phyloP scores from a whole-genome alignment of 2,888 invertebrate genomes.

The Himalopsyche tibetana region DNA sequence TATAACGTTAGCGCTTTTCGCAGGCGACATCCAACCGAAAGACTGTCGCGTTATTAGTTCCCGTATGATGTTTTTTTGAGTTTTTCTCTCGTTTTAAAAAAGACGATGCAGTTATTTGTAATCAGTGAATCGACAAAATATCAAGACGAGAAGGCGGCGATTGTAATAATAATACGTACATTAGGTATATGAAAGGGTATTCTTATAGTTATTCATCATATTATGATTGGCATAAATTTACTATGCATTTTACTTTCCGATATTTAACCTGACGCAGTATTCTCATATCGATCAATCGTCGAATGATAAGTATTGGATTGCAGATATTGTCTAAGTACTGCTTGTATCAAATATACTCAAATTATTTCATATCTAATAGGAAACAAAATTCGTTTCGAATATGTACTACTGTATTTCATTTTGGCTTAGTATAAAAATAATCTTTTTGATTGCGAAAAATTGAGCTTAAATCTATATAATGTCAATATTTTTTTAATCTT shows the following conservation, averaged over 20 bases:
- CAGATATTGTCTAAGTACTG: constrained; percentile 19
- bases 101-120: constrained; percentile 18
- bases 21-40: background rate
- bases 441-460: constrained; percentile 36
- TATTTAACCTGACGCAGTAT: constrained; percentile 31
- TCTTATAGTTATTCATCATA: constrained; percentile 28
- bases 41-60: constrained; percentile 25
- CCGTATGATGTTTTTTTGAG: constrained; percentile 15
- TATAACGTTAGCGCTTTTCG: constrained; percentile 14
- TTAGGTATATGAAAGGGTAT: constrained; percentile 34
- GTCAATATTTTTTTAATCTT: constrained; percentile 32
- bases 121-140: background rate
- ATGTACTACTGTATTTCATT: background rate
- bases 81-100: constrained; percentile 12
- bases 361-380: constrained; percentile 12
- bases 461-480: constrained; percentile 43
- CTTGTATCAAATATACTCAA: background rate
- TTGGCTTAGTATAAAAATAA: constrained; percentile 13
- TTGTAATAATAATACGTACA: constrained; percentile 19
- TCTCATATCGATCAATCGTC: constrained; percentile 19
- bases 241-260: constrained; percentile 11
- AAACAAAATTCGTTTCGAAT: constrained; percentile 13
- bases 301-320: constrained; percentile 19
- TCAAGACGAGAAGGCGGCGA: background rate
- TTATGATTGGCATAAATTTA: constrained; percentile 11